Evolutionary conservation across 2,888 invertebrate genomes (phyloP), one percentile per base, ranked within the genome.

Genomic region (Seira ritae): DNA sequence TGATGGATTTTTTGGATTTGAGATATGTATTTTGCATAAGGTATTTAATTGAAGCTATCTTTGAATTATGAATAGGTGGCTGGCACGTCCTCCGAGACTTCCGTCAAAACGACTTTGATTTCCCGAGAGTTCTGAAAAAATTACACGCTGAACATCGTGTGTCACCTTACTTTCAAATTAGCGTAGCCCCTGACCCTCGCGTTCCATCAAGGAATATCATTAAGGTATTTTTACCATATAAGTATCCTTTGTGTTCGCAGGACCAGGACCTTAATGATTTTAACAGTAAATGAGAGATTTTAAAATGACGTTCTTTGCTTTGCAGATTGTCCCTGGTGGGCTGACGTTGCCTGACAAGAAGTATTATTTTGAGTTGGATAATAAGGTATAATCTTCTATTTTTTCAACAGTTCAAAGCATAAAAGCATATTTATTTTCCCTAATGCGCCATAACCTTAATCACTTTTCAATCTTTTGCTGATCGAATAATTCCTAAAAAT

Each of bases 301-400:
- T n/a, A n/a, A n/a, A 46, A 24, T 37, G 42, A 24, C 2, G 20
- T 8, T 60, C 66, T 75, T 90, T 90, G 50, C 31, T 31, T 31
- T 31, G 8, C 89, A 92, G 91, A 91, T 93, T 74, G 91, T 91
- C 50, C 92, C 93, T 15, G 90, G 92, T 2, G 93, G 92, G 8
- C 90, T 93, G 80, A 93, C 93, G 0, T 90, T 93, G 77, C 92
- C 92, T 0, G 92, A 92, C 89, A 90, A 90, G 67, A 92, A 91
- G 69, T 93, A 92, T 89, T 93, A 93, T 88, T 92, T 91, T 86
- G 90, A 90, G 67, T 90, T 90, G 62, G 90, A 91, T 65, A 90
- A 91, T 68, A 90, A 90, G 86, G 92, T 92, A 90, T n/a, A 24
- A 50, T n/a, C 19, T 65, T 3, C 50, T n/a, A n/a, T n/a, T n/a